These are phyloP conservation scores for Hypotaenidia philippensis DNA, from an alignment of 2,797 vertebrate species.

Conservation along the genomic window DNA sequence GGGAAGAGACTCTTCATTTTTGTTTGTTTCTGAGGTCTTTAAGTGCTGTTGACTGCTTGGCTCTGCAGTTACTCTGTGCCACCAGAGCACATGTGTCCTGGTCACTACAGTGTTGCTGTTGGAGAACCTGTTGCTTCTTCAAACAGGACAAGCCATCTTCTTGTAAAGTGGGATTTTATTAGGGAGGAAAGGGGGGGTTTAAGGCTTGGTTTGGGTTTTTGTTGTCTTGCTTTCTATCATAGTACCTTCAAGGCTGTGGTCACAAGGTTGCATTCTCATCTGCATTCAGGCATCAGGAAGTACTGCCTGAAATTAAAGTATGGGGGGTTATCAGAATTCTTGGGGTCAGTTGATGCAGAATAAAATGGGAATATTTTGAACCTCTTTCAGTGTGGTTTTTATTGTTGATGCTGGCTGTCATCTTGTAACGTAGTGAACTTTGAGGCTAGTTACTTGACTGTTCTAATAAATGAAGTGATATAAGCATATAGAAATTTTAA, in stretches of 20 bases:
- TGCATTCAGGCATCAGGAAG: not conserved
- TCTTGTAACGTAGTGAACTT: not conserved
- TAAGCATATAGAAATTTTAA: not conserved
- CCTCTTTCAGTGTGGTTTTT: not conserved
- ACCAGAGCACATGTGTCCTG: accelerated
- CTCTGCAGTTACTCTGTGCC: not conserved
- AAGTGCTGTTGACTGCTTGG: accelerated
- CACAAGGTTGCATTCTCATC: not conserved
- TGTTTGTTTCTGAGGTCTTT: not conserved
- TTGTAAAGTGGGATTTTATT: not conserved
- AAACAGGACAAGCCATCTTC: not conserved
- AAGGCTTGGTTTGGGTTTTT: not conserved
- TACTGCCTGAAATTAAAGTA: not conserved
- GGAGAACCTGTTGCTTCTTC: not conserved
- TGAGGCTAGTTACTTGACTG: not conserved
- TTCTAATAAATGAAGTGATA: not conserved
- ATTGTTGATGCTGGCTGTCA: not conserved
- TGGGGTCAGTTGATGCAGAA: not conserved
- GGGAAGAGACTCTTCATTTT: not conserved
- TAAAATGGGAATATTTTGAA: not conserved
- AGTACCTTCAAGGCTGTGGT: not conserved
- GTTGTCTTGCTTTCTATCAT: not conserved
- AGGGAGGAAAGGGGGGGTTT: not conserved
- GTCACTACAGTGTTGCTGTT: not conserved
- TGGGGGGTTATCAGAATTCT: not conserved